phyloP scores from a whole-genome alignment of 2,888 invertebrate genomes.

The Theretra japonica region DNA sequence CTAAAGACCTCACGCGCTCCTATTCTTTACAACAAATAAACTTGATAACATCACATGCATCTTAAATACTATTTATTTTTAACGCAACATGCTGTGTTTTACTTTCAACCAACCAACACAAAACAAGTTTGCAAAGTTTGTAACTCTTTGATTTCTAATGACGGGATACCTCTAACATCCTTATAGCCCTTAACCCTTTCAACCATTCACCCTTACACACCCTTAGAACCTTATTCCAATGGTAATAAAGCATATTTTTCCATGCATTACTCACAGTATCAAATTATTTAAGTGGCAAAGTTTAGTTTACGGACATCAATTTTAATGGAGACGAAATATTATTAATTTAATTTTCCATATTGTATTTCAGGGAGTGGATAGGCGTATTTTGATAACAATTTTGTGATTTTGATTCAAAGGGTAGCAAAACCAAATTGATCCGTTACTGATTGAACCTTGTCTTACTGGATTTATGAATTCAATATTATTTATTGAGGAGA shows the following conservation, averaged over 20 bases:
- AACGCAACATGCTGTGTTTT: conserved; percentile 1
- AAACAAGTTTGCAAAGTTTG: conserved; percentile 46
- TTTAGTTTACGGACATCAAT: conserved; percentile 49
- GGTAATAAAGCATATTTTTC: background rate
- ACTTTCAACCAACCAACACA: background rate
- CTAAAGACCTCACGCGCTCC: no score
- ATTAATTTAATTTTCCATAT: conserved; percentile 57
- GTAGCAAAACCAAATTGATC: no score
- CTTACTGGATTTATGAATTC: background rate
- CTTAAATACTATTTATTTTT: background rate
- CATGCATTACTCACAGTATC: background rate
- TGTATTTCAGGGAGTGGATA: conserved; percentile 5
- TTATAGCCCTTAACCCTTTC: conserved; percentile 48
- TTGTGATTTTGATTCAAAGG: background rate
- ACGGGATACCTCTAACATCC: conserved; percentile 76
- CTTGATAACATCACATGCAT: background rate
- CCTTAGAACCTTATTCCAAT: background rate
- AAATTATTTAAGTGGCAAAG: conserved; percentile 57
- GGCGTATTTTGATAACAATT: background rate
- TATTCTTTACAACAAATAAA: no score
- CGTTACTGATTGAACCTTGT: no score
- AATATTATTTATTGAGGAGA: background rate
- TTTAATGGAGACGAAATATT: conserved; percentile 54
- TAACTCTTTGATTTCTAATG: conserved; percentile 80
- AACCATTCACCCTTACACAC: background rate